Base-by-base conservation (phyloP, 2,113 vertebrate genomes). In the Callorhinus ursinus region DNA sequence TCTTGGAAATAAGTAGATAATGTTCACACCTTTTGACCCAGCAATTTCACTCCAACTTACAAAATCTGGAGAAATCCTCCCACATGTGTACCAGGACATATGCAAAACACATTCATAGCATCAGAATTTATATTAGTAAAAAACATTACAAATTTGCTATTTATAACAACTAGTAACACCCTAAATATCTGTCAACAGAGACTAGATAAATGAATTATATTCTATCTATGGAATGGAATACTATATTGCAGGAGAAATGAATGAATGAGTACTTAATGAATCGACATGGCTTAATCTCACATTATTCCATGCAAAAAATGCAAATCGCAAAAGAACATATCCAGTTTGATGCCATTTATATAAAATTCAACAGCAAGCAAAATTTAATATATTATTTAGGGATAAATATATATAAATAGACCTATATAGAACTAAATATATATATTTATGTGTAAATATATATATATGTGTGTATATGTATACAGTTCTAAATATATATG, bases 341-440 rank as follows among this genome's bases (percentile, higher is more conserved):
- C 12, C 33, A 88, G 69, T 63, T 74, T 63, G 42, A 67, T 76
- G 14, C 2, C 21, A 88, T 61, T 65, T 88, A 95, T 28, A 74
- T 33, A 91, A 91, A 97, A 88, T 33, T 63, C 95, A 96, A 84
- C 39, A 57, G 84, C 22, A 87, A 83, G 39, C 16, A 59, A 63
- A 96, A 39, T 3, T 28, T 49, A 42, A 51, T 79, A 14, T n/a
- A 53, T 69, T 88, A 94, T 61, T 87, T 96, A 86, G n/a, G 26
- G 24, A 63, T 19, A 53, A 11, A 89, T 61, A 3, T 8, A 26
- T 65, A 24, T 0, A 5, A 5, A 39, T 3, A 72, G 19, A 71
- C 12, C 36, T 72, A 39, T 42, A 72, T 24, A 39, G n/a, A 69
- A 69, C 33, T 72, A 39, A 72, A 72, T 72, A 39, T 39, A 36